Evolutionary conservation across 2,797 vertebrate species (phyloP).

Genomic region (Neomorphus geoffroyi): DNA sequence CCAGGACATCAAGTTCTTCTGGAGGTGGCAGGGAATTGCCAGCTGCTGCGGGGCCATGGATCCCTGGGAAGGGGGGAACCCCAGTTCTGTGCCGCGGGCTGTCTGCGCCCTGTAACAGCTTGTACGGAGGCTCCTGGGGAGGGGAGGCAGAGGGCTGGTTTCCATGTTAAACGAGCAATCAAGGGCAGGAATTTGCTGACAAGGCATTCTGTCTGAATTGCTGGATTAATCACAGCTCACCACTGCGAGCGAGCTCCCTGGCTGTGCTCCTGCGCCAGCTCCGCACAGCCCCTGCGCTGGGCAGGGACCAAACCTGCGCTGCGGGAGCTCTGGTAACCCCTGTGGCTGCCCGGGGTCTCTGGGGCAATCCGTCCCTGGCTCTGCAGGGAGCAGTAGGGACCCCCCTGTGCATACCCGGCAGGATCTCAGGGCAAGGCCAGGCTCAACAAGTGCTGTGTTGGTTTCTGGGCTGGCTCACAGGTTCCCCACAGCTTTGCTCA

Average conservation of each 20-base stretch:
- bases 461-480: neutral
- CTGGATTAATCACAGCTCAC: slow-evolving; percentile 55
- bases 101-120: neutral
- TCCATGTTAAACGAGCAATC: slow-evolving; percentile 57
- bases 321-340: neutral
- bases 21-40: neutral
- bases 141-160: slow-evolving; percentile 50
- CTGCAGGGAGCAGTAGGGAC: neutral
- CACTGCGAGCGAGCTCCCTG: neutral
- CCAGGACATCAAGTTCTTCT: neutral
- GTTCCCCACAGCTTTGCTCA: neutral
- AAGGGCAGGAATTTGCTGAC: slow-evolving; percentile 72
- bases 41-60: accelerated
- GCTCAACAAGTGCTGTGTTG: neutral
- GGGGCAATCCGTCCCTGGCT: neutral
- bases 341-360: neutral
- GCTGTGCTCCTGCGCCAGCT: neutral
- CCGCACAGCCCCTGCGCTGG: neutral
- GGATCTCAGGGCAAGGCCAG: neutral
- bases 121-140: neutral
- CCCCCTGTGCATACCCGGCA: accelerated
- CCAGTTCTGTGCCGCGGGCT: accelerated
- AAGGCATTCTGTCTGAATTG: slow-evolving; percentile 29
- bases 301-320: neutral
- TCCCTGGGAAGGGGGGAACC: neutral